Conservation (phyloP, 2,797 vertebrate genomes). For the Orestias chungarensis region DNA sequence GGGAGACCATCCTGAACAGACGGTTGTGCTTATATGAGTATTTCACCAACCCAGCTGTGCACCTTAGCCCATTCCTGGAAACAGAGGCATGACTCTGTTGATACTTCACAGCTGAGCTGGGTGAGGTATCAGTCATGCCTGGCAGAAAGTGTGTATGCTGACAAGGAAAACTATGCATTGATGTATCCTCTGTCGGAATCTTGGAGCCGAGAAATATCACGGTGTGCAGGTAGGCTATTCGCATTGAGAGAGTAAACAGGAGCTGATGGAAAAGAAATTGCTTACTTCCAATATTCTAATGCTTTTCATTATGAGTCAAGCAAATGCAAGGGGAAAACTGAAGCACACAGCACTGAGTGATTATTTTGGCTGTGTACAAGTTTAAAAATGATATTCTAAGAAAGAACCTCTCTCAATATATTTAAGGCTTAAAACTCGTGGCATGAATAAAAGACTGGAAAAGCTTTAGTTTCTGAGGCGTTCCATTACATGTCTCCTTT, state of each 20-base stretch:
- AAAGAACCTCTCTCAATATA: conserved; percentile 13
- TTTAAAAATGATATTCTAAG: conserved; percentile 19
- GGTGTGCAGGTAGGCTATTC: conserved; percentile 23
- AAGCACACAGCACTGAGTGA: conserved; percentile 17
- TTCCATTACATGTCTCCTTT: conserved; percentile 32
- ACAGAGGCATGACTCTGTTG: conserved; percentile 46
- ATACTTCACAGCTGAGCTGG: conserved; percentile 71
- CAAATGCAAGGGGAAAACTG: conserved; percentile 45
- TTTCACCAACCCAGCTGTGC: conserved; percentile 20
- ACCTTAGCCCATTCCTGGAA: conserved; percentile 23
- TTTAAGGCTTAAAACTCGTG: conserved; percentile 49
- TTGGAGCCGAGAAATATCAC: conserved; percentile 41
- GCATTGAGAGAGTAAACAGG: conserved; percentile 13
- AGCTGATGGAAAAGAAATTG: conserved; percentile 62
- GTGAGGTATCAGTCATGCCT: conserved; percentile 67
- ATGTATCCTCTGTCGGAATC: conserved; percentile 42
- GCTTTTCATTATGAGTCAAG: conserved; percentile 46
- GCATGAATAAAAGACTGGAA: conserved; percentile 13
- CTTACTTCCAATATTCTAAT: conserved; percentile 43
- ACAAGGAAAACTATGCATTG: conserved; percentile 30
- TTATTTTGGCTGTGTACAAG: conserved; percentile 4
- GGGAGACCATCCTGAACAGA: conserved; percentile 10
- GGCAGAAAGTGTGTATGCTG: conserved; percentile 41
- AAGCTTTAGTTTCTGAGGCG: conserved; percentile 52
- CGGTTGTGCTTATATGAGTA: conserved; percentile 38